Base-by-base conservation (phyloP, 2,113 vertebrate genomes). In the Podiceps cristatus region DNA sequence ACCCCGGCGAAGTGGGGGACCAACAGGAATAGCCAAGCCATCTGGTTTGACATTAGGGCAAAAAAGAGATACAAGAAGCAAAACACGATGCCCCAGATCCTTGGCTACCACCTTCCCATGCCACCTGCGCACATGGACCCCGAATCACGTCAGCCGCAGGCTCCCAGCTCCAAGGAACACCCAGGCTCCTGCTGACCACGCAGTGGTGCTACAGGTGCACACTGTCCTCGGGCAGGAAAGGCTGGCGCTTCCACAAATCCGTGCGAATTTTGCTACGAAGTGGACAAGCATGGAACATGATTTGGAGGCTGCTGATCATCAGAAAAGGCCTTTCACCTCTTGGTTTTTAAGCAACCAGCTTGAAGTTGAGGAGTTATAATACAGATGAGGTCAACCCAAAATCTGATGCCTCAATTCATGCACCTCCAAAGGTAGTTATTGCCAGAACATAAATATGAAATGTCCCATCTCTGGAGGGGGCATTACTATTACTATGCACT, bases 181-280 rank as follows among this genome's bases (percentile, higher is more conserved):
- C 28, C 35, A 42, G 23, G 10, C 66, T 35, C 8, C 3, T 4
- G 8, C 1, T 79, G 50, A 47, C 76, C 98, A 98, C 96, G 86
- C 50, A 96, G 80, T 92, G 96, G 96, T 90, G 89, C 78, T 90
- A 28, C 40, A 79, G 82, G 53, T 33, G 47, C 19, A 44, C 5
- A 11, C 13, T 29, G 75, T 11, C 52, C 59, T 28, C 22, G 6
- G 77, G 13, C 18, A 50, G 53, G 45, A 9, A n/a, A 22, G 64
- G 16, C 31, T 55, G 29, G 13, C n/a, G 37, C 53, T 37, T 25
- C 17, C 20, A 42, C 50, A 94, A 64, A 11, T 5, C 22, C 17
- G 4, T 28, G 72, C 17, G 29, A 18, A 56, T 82, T 75, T 67
- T 75, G 24, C 42, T 15, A 33, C 4, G 0, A 28, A 28, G 27